Base-by-base conservation (phyloP, 23 tunicate genomes). In the Trididemnum clinides region DNA sequence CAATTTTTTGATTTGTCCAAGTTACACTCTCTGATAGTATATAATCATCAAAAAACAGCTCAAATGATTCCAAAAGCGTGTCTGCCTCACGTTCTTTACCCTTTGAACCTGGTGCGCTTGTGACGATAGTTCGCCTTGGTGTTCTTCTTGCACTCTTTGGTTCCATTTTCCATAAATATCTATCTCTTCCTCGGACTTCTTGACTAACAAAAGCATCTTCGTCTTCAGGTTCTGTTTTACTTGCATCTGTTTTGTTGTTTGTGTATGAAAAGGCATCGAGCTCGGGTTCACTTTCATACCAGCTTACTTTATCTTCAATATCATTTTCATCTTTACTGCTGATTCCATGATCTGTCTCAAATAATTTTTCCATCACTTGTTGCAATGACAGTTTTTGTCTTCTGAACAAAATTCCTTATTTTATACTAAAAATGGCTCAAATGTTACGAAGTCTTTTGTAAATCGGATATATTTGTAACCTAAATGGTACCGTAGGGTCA, bases 231-330 rank as follows among this genome's bases (percentile, higher is more conserved):
- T 66, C 75, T 6, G 22, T 29, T 4, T 66, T 10, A 66, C 75
- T 66, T 66, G 10, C 75, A 66, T 66, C 75, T 66, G 37, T 66
- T 66, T 66, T 37, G n/a, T 37, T 66, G 37, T 66, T 31, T 29
- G 37, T 29, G 37, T 66, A 36, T 29, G 37, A 66, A 36, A 66
- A 23, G 22, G 75, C 37, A 66, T 66, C 75, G 6, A 66, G 10
- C 37, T 66, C 75, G 10, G 75, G 36, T n/a, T 66, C 75, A 66
- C 75, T 66, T 66, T 66, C 75, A 66, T 66, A 66, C 75, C 75
- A 66, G 37, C 75, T 66, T 37, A 66, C 6, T 66, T 66, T 10
- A 66, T 66, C 37, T 5, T 66, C 75, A 66, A 66, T 5, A 6
- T 66, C 75, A 66, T 66, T 37, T 66, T 28, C 75, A 28, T 66